A percentile compares a stretch with the other conserved stretches of the same genome.
Evolutionary conservation across 2,797 vertebrate genomes (phyloP).

Genomic region (Mormyrus hasselquistii): DNA sequence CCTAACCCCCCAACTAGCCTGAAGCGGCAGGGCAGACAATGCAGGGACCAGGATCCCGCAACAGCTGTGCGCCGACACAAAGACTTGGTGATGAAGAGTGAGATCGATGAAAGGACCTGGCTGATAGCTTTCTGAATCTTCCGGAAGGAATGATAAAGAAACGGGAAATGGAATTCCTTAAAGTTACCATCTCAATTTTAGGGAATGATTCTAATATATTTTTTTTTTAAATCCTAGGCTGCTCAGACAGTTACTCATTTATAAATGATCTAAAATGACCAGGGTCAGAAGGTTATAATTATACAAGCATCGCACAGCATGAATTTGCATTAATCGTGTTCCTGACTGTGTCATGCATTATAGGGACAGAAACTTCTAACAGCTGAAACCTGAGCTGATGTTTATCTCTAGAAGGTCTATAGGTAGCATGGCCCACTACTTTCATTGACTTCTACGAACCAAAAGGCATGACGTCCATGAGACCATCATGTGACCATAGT

Average conservation of each 20-base stretch:
- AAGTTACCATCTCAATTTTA: background rate
- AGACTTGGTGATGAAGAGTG: background rate
- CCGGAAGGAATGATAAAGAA: background rate
- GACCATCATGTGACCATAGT: background rate
- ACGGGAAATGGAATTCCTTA: background rate
- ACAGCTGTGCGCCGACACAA: background rate
- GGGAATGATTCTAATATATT: background rate
- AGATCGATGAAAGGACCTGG: background rate
- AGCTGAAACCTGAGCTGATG: background rate
- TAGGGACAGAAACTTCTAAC: background rate
- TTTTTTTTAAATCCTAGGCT: background rate
- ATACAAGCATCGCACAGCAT: background rate
- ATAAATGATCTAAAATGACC: background rate
- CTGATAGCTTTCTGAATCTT: background rate
- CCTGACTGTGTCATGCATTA: background rate
- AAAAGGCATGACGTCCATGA: background rate
- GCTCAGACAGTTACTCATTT: background rate
- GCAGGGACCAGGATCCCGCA: background rate
- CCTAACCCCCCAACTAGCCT: background rate
- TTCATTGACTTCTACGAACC: background rate
- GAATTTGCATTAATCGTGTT: background rate
- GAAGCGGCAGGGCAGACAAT: background rate
- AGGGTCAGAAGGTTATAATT: background rate
- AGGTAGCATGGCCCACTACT: background rate
- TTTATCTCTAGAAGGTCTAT: background rate